Evolutionary conservation across 1,140 invertebrate species (phyloP), one percentile per base, ranked within the genome.

Genomic region (Drosophila oshimai): DNA sequence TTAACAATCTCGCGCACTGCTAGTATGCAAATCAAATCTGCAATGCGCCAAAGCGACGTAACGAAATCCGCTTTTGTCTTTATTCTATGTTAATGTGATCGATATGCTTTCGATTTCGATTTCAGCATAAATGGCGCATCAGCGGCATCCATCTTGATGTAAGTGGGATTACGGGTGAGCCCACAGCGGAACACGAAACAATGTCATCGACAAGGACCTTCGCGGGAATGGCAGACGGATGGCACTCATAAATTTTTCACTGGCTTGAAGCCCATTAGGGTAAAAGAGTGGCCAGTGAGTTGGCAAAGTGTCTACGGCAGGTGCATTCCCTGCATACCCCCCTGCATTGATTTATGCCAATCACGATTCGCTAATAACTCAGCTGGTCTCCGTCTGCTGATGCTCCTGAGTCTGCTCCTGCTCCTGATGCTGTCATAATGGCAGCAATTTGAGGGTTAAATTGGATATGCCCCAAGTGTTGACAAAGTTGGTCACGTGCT

Each of bases 291-390:
- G 24, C 26, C 50, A 28, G 45, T 37, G 29, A 76, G 37, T 60
- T 37, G 20, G 29, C 31, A 34, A 68, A 65, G 31, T 50, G 41
- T 51, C 70, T 57, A 20, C 29, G 53, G 20, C 81, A 86, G 81
- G 53, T 86, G 75, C 74, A 87, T 71, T 39, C 20, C 10, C 57
- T 28, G 47, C 22, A 10, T 22, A n/a, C 15, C 24, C 6, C 7
- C 36, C 10, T 79, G 81, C 81, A 86, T 87, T 86, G 86, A 89
- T 89, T 89, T 86, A 89, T 89, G 86, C 86, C 86, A 89, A 89
- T 89, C 86, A 89, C 86, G 86, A 73, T 86, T 73, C 54, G 74
- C 76, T 86, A 86, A 89, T 89, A 89, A 89, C 80, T 89, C 86
- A 89, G 49, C 67, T 49, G 64, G 62, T 79, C 70, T 53, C 50